These are phyloP conservation scores for Drosophila pachea DNA, from an alignment of 1,140 invertebrate species.

Conservation along the genomic window DNA sequence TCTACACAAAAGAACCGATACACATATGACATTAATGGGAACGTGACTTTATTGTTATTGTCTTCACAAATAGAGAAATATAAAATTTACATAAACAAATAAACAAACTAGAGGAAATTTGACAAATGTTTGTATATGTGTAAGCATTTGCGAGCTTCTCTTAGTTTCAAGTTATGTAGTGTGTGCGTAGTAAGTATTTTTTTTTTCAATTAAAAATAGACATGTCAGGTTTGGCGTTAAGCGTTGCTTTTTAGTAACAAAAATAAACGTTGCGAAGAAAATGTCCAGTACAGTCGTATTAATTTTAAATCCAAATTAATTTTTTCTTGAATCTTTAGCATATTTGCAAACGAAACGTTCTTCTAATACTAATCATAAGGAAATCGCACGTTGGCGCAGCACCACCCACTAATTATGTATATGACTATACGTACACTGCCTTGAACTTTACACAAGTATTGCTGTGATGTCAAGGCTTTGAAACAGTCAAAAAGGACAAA, in stretches of 20 bases:
- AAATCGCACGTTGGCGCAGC: neutral
- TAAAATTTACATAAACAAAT: slow-evolving; percentile 4
- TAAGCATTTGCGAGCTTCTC: neutral
- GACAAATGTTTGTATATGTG: neutral
- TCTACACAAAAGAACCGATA: slow-evolving; percentile 38
- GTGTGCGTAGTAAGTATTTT: neutral
- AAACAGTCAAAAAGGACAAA: slow-evolving; percentile 8
- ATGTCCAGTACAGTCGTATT: too few species aligned
- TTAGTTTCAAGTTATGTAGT: neutral
- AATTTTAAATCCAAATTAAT: neutral
- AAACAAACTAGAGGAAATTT: slow-evolving; percentile 3
- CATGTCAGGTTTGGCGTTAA: neutral
- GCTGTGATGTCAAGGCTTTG: slow-evolving; percentile 51
- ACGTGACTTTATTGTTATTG: slow-evolving; percentile 72
- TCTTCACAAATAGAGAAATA: slow-evolving; percentile 41
- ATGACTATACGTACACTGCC: slow-evolving; percentile 29
- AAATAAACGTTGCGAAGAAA: too few species aligned
- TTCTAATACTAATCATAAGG: slow-evolving; percentile 2
- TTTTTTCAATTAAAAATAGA: neutral
- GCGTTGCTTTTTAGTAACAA: too few species aligned
- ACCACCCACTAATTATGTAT: slow-evolving; percentile 16
- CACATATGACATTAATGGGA: slow-evolving; percentile 52
- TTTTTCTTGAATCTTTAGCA: neutral
- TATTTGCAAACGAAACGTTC: slow-evolving; percentile 1
- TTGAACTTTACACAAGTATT: slow-evolving; percentile 65